Evolutionary conservation across 2,888 invertebrate species (phyloP).

Genomic region (Parnassius orleans): DNA sequence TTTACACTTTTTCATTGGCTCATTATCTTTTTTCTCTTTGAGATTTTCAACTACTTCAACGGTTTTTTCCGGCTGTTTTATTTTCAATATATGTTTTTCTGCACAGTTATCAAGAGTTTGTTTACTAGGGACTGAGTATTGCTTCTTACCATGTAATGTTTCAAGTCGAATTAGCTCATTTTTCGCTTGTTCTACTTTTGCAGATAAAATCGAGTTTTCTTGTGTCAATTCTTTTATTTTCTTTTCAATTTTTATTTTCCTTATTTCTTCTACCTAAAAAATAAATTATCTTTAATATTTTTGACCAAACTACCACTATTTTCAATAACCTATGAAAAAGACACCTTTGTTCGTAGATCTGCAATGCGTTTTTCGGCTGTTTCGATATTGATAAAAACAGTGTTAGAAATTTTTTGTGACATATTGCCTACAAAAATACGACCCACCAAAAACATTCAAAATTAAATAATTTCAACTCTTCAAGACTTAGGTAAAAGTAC

Average conservation of each 20-base stretch:
- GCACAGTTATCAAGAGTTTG: constrained; percentile 11
- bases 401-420: constrained; percentile 47
- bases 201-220: constrained; percentile 83
- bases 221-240: constrained; percentile 75
- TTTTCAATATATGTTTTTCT: constrained; percentile 26
- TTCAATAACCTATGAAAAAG: not conserved
- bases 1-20: constrained; percentile 56
- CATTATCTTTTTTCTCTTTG: constrained; percentile 64
- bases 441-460: constrained; percentile 27
- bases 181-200: constrained; percentile 83
- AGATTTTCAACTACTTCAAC: constrained; percentile 56
- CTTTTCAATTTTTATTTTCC: constrained; percentile 64
- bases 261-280: constrained; percentile 69
- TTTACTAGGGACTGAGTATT: constrained; percentile 80
- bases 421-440: constrained; percentile 50
- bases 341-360: constrained; percentile 64
- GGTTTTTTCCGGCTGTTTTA: constrained; percentile 35
- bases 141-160: constrained; percentile 85
- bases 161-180: constrained; percentile 84
- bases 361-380: constrained; percentile 61
- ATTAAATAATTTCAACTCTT: too few relatives aligned
- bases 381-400: constrained; percentile 60
- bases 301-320: not conserved
- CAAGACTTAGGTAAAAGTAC: too few relatives aligned
- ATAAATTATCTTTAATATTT: constrained; percentile 12